Percentiles rank a stretch among this genome's conserved stretches.
Evolutionary conservation across 2,797 vertebrate genomes (phyloP).

Genomic region (Bufotes viridis): DNA sequence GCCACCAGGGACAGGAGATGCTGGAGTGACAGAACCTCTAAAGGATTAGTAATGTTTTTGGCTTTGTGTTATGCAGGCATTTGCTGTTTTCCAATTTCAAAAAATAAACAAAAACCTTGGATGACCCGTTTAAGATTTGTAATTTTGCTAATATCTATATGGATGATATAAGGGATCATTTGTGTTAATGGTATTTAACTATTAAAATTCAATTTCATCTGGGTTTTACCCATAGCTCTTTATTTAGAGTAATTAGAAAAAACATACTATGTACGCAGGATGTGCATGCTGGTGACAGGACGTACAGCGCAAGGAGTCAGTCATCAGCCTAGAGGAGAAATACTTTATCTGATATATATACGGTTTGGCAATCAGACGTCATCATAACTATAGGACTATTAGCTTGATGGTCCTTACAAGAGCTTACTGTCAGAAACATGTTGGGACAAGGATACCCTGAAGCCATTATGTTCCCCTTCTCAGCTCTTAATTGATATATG

Average conservation of each 20-base stretch:
- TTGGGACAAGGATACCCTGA: slow-evolving; percentile 10
- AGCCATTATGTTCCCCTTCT: background rate
- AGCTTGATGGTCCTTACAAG: slow-evolving; percentile 15
- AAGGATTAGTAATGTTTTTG: too few relatives aligned
- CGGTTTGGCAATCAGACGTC: slow-evolving; percentile 4
- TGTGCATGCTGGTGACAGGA: background rate
- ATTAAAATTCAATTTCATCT: background rate
- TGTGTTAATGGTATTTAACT: background rate
- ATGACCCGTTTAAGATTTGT: too few relatives aligned
- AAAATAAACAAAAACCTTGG: too few relatives aligned
- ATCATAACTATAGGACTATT: slow-evolving; percentile 35
- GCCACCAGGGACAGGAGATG: too few relatives aligned
- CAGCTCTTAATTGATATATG: background rate
- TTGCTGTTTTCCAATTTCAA: too few relatives aligned
- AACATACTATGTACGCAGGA: background rate
- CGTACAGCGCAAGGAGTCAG: background rate
- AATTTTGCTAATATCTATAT: too few relatives aligned
- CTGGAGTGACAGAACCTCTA: too few relatives aligned
- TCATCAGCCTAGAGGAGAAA: slow-evolving; percentile 3
- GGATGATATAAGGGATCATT: too few relatives aligned
- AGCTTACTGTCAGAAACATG: background rate
- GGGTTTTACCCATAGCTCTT: background rate
- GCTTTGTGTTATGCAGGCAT: too few relatives aligned
- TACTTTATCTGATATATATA: slow-evolving; percentile 3
- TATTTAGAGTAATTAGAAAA: background rate